Conservation (phyloP, 2,888 invertebrate genomes). For the Nycteola revayana region DNA sequence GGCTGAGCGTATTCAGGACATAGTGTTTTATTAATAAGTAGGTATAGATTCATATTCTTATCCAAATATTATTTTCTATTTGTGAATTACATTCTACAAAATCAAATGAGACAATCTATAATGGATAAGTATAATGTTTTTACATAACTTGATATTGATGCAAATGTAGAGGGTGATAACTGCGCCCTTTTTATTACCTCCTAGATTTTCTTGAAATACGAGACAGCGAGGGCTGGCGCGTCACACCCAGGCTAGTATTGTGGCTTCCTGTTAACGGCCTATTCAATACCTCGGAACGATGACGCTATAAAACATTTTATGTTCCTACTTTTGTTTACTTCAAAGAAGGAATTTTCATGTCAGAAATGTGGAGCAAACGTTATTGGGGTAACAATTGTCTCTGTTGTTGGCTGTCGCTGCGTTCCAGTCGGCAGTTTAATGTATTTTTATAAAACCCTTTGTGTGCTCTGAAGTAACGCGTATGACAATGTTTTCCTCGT, state of each 20-base stretch:
- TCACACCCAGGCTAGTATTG: no score
- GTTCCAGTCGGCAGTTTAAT: constrained; percentile 31
- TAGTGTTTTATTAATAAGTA: no score
- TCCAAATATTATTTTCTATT: no score
- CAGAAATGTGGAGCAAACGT: constrained; percentile 41
- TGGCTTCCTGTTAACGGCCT: constrained; percentile 38
- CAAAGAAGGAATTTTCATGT: constrained; percentile 52
- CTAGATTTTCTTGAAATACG: constrained; percentile 65
- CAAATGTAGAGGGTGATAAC: constrained; percentile 48
- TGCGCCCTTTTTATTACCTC: constrained; percentile 62
- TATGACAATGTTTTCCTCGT: constrained; percentile 29
- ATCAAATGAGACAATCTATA: constrained; percentile 16
- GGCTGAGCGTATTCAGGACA: no score
- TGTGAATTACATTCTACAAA: constrained; percentile 22
- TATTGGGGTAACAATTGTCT: constrained; percentile 43
- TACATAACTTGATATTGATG: constrained; percentile 42
- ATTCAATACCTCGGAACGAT: constrained; percentile 37
- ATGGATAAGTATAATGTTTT: constrained; percentile 12
- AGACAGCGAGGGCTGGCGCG: constrained; percentile 47
- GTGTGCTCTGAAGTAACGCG: constrained; percentile 33
- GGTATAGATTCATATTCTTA: no score
- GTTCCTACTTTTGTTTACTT: constrained; percentile 66
- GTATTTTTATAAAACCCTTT: constrained; percentile 42
- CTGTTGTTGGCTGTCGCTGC: constrained; percentile 25
- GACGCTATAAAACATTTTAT: constrained; percentile 69